Percentiles rank a stretch among this genome's conserved stretches.
These are phyloP conservation scores for Petrophora chlorosata DNA, from an alignment of 2,888 invertebrate species.

Conservation along the genomic window DNA sequence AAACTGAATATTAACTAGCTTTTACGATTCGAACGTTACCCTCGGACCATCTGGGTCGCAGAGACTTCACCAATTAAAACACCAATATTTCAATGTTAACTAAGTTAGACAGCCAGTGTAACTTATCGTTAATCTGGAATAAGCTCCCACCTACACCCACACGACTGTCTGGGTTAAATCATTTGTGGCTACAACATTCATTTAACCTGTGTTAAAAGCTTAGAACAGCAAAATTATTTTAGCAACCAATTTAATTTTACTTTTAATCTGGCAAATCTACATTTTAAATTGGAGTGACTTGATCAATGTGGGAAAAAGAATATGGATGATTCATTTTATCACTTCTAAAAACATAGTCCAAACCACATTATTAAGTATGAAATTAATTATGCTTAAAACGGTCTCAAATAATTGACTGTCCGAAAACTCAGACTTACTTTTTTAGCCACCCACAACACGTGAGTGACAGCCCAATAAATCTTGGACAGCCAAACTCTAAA, in stretches of 20 bases:
- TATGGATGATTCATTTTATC: neutral
- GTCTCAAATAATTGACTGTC: conserved; percentile 13
- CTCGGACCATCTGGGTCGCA: conserved; percentile 16
- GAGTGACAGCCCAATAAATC: conserved; percentile 19
- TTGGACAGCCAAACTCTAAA: conserved; percentile 14
- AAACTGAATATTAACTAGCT: conserved; percentile 64
- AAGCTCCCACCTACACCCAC: conserved; percentile 28
- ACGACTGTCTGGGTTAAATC: conserved; percentile 19
- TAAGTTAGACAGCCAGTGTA: conserved; percentile 16
- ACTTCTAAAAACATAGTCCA: neutral
- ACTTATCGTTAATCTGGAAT: conserved; percentile 31
- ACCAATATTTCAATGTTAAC: conserved; percentile 9
- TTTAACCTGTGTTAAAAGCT: conserved; percentile 6
- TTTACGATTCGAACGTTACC: conserved; percentile 46
- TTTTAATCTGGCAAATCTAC: too few species aligned
- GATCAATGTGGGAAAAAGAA: neutral
- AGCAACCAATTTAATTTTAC: too few species aligned
- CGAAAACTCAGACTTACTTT: conserved; percentile 19
- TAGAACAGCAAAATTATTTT: neutral
- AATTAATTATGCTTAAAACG: conserved; percentile 23
- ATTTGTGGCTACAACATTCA: neutral
- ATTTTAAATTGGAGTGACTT: too few species aligned
- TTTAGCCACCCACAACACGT: conserved; percentile 16
- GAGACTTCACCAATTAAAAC: conserved; percentile 24
- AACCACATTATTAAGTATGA: conserved; percentile 1